Percentiles rank a stretch among this genome's conserved stretches.
These are phyloP conservation scores for Poecilia wingei DNA, from an alignment of 2,797 vertebrate genomes.

Conservation along the genomic window DNA sequence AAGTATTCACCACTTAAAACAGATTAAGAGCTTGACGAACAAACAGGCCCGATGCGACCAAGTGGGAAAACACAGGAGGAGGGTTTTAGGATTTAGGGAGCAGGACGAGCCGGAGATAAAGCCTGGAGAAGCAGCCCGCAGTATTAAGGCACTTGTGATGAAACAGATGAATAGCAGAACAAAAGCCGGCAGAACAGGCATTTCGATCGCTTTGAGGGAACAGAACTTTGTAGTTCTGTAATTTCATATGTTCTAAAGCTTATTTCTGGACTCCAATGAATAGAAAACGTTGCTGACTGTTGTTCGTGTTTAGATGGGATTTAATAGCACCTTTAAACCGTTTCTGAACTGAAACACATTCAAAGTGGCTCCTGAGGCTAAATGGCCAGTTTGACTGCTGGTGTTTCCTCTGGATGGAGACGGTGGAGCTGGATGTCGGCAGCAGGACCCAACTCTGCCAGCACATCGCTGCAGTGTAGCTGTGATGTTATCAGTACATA, in stretches of 20 bases:
- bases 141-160: slow-evolving; percentile 61
- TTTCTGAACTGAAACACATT: slow-evolving; percentile 18
- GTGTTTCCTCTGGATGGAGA: slow-evolving; percentile 14
- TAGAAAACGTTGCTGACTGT: slow-evolving; percentile 20
- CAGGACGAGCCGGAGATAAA: slow-evolving; percentile 63
- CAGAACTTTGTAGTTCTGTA: slow-evolving; percentile 19
- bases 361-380: slow-evolving; percentile 12
- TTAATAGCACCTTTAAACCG: slow-evolving; percentile 12
- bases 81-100: slow-evolving; percentile 65
- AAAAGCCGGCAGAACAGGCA: slow-evolving; percentile 36
- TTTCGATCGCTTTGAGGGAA: slow-evolving; percentile 26
- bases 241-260: slow-evolving; percentile 37
- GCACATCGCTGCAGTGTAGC: slow-evolving; percentile 15
- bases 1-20: slow-evolving; percentile 80
- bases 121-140: slow-evolving; percentile 53
- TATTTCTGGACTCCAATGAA: slow-evolving; percentile 24
- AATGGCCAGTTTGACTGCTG: neutral
- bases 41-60: slow-evolving; percentile 62
- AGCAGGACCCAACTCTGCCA: slow-evolving; percentile 7
- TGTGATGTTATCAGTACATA: neutral
- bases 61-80: slow-evolving; percentile 64
- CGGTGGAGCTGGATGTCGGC: slow-evolving; percentile 29
- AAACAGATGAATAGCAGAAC: slow-evolving; percentile 57
- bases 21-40: slow-evolving; percentile 79
- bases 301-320: slow-evolving; percentile 25